Percentiles rank a stretch among this genome's conserved stretches.
These are phyloP conservation scores for Spodoptera picta DNA, from an alignment of 2,888 invertebrate genomes.

Conservation along the genomic window DNA sequence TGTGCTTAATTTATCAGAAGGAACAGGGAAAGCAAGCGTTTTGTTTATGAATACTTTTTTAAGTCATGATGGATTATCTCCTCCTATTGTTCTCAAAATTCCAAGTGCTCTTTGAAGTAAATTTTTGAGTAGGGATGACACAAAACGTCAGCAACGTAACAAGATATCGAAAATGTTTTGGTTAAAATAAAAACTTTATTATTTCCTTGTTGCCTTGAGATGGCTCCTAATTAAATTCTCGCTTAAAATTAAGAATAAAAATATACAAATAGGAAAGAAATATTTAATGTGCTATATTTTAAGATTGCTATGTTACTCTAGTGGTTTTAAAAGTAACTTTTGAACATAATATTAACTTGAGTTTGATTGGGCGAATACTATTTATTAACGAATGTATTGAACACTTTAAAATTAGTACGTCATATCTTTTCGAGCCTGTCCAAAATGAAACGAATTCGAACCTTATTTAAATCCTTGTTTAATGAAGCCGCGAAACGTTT, in stretches of 20 bases:
- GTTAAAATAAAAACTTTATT: constrained; percentile 7
- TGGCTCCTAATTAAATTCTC: not conserved
- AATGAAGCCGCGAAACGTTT: constrained; percentile 13
- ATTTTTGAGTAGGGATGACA: constrained; percentile 42
- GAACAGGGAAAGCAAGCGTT: too few species aligned
- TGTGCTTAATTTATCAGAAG: too few species aligned
- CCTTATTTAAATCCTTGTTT: constrained; percentile 8
- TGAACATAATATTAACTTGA: too few species aligned
- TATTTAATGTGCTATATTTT: too few species aligned
- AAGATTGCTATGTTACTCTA: too few species aligned
- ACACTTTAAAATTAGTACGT: too few species aligned
- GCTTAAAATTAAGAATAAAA: constrained; percentile 4
- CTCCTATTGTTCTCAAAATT: constrained; percentile 36
- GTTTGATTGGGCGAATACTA: too few species aligned
- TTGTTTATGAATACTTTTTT: constrained; percentile 16
- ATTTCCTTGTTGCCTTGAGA: constrained; percentile 3
- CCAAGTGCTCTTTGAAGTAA: constrained; percentile 33
- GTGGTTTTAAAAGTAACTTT: too few species aligned
- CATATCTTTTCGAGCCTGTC: too few species aligned
- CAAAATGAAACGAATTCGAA: not conserved
- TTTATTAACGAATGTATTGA: too few species aligned
- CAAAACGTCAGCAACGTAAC: constrained; percentile 25
- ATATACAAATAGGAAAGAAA: not conserved
- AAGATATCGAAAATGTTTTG: constrained; percentile 18
- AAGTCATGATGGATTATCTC: constrained; percentile 6